A percentile compares a stretch with the other conserved stretches of the same genome.
Conservation (phyloP, 2,797 vertebrate genomes). For the Bradypodion pumilum region DNA sequence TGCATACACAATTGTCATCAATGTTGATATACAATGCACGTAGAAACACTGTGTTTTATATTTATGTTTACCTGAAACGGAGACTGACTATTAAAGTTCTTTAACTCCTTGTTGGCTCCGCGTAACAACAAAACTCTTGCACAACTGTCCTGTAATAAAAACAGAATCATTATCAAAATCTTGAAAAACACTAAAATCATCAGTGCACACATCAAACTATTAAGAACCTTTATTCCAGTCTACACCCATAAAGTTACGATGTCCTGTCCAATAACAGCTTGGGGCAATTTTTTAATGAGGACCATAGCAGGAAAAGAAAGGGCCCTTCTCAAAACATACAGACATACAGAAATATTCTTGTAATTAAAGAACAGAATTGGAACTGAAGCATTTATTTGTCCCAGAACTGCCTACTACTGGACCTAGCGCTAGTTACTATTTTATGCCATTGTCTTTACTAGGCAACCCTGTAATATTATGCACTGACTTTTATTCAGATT, state of each 20-base stretch:
- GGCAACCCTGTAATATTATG: neutral
- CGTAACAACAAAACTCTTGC: conserved; percentile 89
- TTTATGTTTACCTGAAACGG: conserved; percentile 89
- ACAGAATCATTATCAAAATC: neutral
- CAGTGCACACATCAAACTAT: neutral
- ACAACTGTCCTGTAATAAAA: conserved; percentile 86
- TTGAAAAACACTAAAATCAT: neutral
- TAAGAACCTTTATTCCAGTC: neutral
- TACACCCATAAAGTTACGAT: too few relatives aligned
- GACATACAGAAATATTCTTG: too few relatives aligned
- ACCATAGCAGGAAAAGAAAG: neutral
- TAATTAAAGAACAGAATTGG: too few relatives aligned
- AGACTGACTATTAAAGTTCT: conserved; percentile 95
- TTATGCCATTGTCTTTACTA: neutral
- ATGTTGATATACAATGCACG: neutral
- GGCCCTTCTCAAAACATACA: neutral
- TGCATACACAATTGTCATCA: neutral
- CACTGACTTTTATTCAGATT: neutral
- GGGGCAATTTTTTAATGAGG: neutral
- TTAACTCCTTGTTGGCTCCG: conserved; percentile 91
- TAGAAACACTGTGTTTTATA: neutral
- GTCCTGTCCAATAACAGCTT: neutral
- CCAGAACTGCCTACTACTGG: too few relatives aligned
- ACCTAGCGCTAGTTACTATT: too few relatives aligned
- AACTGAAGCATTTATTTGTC: too few relatives aligned